These are phyloP conservation scores for Eidolon dupreanum DNA, from an alignment of 2,797 vertebrate genomes.

Conservation along the genomic window DNA sequence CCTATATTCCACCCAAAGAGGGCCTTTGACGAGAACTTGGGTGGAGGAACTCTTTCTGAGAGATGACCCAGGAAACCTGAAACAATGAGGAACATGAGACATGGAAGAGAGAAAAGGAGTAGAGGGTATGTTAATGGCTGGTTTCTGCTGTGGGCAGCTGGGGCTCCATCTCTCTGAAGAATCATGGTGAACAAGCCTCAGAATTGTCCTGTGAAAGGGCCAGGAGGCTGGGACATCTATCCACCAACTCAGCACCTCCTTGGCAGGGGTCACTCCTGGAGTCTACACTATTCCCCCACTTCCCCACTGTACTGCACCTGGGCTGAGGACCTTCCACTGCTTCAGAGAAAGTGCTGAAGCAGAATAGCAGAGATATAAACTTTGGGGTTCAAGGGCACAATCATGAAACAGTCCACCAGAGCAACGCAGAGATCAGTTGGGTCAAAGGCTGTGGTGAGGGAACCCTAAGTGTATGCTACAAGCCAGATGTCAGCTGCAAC, in stretches of 20 bases:
- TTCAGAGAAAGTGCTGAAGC: neutral
- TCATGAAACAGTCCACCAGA: neutral
- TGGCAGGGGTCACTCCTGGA: neutral
- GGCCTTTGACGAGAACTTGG: neutral
- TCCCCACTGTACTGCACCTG: rapidly evolving
- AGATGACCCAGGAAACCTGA: neutral
- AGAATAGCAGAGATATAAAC: neutral
- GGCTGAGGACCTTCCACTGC: neutral
- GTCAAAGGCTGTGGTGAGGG: neutral
- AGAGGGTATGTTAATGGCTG: neutral
- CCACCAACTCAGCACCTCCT: rapidly evolving
- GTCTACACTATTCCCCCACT: neutral
- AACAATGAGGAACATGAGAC: neutral
- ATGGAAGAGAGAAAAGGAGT: neutral
- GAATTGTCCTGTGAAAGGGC: neutral
- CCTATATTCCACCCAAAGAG: neutral
- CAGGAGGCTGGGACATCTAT: neutral
- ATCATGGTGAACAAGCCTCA: neutral
- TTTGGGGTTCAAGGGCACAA: neutral
- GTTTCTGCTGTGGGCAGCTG: neutral
- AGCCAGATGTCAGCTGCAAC: neutral
- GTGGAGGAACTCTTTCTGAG: neutral
- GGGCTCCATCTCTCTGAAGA: neutral
- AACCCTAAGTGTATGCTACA: neutral
- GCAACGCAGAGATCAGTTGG: neutral